These are phyloP conservation scores for Lasius fuliginosus DNA, from an alignment of 2,888 invertebrate genomes.

Conservation along the genomic window DNA sequence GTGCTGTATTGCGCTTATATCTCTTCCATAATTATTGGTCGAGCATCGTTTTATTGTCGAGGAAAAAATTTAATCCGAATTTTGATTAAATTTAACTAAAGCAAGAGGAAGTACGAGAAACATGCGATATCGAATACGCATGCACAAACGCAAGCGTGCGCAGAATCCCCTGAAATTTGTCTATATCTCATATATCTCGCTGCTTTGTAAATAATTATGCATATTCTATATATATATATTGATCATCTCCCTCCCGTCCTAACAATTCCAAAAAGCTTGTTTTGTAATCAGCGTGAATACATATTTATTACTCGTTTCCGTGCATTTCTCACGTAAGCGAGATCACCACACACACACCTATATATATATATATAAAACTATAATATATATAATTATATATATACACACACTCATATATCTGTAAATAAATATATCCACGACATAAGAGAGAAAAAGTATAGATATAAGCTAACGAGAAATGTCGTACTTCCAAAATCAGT, in stretches of 20 bases:
- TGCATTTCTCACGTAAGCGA: constrained; percentile 23
- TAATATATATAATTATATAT: no score
- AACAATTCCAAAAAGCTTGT: constrained; percentile 43
- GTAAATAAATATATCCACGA: constrained; percentile 54
- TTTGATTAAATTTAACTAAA: neutral
- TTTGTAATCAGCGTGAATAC: constrained; percentile 49
- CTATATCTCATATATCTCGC: constrained; percentile 26
- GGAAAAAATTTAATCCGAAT: neutral
- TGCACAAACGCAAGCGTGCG: neutral
- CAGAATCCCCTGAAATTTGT: neutral
- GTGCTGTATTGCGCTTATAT: no score
- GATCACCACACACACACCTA: constrained; percentile 28
- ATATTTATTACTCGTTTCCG: constrained; percentile 54
- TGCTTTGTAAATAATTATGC: constrained; percentile 70
- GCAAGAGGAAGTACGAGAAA: neutral
- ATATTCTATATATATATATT: constrained; percentile 37
- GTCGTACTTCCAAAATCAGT: constrained; percentile 76
- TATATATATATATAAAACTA: neutral
- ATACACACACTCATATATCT: constrained; percentile 46
- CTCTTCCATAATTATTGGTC: neutral
- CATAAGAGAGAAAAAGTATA: constrained; percentile 22
- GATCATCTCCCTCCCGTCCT: constrained; percentile 68
- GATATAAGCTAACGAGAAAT: constrained; percentile 62
- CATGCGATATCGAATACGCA: neutral
- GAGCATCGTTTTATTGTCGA: neutral